phyloP scores from a whole-genome alignment of 2,888 invertebrate genomes.

The Mesorhabditis sp. region DNA sequence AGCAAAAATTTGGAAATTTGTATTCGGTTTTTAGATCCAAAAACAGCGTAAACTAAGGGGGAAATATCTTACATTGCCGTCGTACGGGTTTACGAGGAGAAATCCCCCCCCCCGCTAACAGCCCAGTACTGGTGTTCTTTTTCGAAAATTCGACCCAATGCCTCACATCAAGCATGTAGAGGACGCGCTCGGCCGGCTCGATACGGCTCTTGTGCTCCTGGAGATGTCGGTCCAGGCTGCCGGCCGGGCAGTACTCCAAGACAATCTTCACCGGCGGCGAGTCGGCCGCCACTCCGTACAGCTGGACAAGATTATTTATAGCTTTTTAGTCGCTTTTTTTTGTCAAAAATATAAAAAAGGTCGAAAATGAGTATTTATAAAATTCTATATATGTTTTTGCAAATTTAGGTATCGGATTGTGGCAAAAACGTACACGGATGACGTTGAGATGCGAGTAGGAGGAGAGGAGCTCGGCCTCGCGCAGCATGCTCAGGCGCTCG shows the following conservation, averaged over 20 bases:
- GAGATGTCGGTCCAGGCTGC: conserved; percentile 31
- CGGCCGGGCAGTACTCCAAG: conserved; percentile 79
- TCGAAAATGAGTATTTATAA: conserved; percentile 6
- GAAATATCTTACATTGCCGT: no score
- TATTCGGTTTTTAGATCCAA: no score
- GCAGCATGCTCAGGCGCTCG: conserved; percentile 26
- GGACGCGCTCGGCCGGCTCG: no score
- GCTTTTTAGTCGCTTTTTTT: background rate
- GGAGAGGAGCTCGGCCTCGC: conserved; percentile 41
- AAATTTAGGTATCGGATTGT: no score
- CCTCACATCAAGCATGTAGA: no score
- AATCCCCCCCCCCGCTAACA: no score
- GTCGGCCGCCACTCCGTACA: conserved; percentile 94
- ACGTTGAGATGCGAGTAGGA: conserved; percentile 36
- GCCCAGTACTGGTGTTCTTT: no score
- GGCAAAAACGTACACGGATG: conserved; percentile 17
- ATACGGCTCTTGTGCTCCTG: background rate
- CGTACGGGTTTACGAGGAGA: no score
- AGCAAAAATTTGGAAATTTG: no score
- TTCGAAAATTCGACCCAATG: no score
- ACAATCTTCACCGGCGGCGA: conserved; percentile 98
- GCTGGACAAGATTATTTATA: conserved; percentile 59
- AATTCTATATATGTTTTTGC: background rate
- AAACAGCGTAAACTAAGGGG: no score
- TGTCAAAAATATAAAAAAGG: background rate